Evolutionary conservation across 1,140 invertebrate species (phyloP).

Genomic region (Drepana arcuata): DNA sequence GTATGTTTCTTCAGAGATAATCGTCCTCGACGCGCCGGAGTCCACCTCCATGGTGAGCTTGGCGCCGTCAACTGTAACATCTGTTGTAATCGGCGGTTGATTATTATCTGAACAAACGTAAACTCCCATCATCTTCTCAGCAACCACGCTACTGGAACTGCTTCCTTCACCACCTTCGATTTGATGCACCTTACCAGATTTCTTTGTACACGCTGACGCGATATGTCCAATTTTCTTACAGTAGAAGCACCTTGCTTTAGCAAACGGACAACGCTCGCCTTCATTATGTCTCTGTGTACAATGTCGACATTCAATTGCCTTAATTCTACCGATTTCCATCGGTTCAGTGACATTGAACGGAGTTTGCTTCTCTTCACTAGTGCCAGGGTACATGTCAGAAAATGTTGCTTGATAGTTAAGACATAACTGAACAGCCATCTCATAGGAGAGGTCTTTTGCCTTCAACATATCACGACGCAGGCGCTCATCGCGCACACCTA

Average conservation of each 20-base stretch:
- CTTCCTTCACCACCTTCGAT: slow-evolving; percentile 2
- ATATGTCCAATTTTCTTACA: slow-evolving; percentile 20
- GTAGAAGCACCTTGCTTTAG: slow-evolving; percentile 16
- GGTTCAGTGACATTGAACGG: slow-evolving; percentile 6
- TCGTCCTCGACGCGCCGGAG: slow-evolving; percentile 13
- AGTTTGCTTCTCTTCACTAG: slow-evolving; percentile 18
- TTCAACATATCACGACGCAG: slow-evolving; percentile 17
- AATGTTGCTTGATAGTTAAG: slow-evolving; percentile 20
- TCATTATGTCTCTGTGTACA: slow-evolving; percentile 12
- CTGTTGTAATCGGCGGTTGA: slow-evolving; percentile 7
- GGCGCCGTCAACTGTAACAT: slow-evolving; percentile 8
- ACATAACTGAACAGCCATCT: slow-evolving; percentile 13
- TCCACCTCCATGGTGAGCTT: slow-evolving; percentile 12
- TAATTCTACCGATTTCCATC: slow-evolving; percentile 22
- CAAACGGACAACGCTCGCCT: slow-evolving; percentile 16
- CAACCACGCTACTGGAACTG: background rate
- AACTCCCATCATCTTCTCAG: slow-evolving; percentile 13
- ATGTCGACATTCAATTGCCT: slow-evolving; percentile 12
- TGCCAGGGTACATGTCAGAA: slow-evolving; percentile 13
- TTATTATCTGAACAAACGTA: slow-evolving; percentile 11
- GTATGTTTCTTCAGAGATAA: slow-evolving; percentile 13
- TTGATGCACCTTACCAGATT: slow-evolving; percentile 9
- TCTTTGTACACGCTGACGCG: slow-evolving; percentile 14
- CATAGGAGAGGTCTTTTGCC: slow-evolving; percentile 15
- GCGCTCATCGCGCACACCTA: slow-evolving; percentile 18